phyloP scores from a whole-genome alignment of 2,888 invertebrate genomes.

The Timema podura region DNA sequence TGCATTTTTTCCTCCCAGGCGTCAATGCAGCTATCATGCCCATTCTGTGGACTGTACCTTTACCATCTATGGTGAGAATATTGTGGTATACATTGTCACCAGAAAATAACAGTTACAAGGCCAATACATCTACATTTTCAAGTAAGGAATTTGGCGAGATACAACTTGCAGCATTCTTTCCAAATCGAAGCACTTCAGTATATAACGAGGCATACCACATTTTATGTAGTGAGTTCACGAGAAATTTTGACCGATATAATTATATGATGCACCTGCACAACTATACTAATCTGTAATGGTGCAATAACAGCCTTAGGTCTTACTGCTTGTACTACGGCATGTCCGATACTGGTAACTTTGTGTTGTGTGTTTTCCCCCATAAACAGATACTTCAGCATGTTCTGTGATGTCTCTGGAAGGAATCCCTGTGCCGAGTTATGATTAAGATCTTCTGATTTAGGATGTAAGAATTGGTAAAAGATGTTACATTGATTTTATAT shows the following conservation, averaged over 20 bases:
- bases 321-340: too few relatives aligned
- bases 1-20: not conserved
- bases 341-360: not conserved
- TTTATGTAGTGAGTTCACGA: too few relatives aligned
- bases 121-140: not conserved
- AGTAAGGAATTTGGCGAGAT: too few relatives aligned
- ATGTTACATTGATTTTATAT: too few relatives aligned
- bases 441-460: too few relatives aligned
- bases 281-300: not conserved
- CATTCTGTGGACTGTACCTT: not conserved
- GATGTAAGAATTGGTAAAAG: not conserved
- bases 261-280: too few relatives aligned
- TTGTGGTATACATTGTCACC: not conserved
- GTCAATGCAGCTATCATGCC: slow-evolving; percentile 3
- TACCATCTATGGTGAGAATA: not conserved
- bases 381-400: too few relatives aligned
- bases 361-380: not conserved
- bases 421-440: not conserved
- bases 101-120: not conserved
- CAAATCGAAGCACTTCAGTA: too few relatives aligned
- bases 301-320: too few relatives aligned
- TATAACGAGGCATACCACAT: not conserved
- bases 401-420: not conserved
- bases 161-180: too few relatives aligned
- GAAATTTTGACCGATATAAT: too few relatives aligned